These are phyloP conservation scores for Tychaedon coryphoeus DNA, from an alignment of 2,113 vertebrate genomes.

Conservation along the genomic window DNA sequence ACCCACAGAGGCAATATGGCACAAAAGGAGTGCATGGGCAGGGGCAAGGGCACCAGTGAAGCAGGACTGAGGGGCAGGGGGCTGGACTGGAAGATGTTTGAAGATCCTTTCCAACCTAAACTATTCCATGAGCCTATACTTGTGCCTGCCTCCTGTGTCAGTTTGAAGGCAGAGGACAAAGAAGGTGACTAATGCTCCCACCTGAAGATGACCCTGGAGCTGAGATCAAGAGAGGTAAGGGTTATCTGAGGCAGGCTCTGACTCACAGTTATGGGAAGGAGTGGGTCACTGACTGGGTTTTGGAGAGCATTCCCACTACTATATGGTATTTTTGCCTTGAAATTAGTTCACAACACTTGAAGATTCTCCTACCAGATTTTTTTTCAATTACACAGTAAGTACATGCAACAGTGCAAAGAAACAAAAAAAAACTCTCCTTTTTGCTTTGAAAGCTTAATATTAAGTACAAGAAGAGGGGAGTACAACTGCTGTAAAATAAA, in stretches of 20 bases:
- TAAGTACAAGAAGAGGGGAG: neutral
- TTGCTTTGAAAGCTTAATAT: neutral
- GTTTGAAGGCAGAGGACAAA: neutral
- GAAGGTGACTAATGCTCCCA: neutral
- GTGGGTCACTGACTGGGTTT: neutral
- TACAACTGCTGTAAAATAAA: neutral
- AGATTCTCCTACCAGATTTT: neutral
- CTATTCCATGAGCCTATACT: neutral
- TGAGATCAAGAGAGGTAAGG: neutral
- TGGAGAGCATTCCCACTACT: neutral
- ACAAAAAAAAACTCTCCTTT: neutral
- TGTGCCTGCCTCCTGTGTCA: fast-evolving
- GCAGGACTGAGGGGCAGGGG: neutral
- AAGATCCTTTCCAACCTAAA: neutral
- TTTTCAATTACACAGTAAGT: neutral
- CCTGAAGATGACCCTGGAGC: neutral
- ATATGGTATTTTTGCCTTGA: neutral
- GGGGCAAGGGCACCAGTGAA: neutral
- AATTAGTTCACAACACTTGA: neutral
- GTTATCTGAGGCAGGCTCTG: neutral
- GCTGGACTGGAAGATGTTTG: neutral
- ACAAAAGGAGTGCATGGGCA: fast-evolving
- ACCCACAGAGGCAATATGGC: fast-evolving
- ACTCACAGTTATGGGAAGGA: fast-evolving
- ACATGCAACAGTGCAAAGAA: neutral